Percentiles rank a stretch among this genome's conserved stretches.
These are phyloP conservation scores for Carcharodon carcharias DNA, from an alignment of 2,797 vertebrate species.

Conservation along the genomic window DNA sequence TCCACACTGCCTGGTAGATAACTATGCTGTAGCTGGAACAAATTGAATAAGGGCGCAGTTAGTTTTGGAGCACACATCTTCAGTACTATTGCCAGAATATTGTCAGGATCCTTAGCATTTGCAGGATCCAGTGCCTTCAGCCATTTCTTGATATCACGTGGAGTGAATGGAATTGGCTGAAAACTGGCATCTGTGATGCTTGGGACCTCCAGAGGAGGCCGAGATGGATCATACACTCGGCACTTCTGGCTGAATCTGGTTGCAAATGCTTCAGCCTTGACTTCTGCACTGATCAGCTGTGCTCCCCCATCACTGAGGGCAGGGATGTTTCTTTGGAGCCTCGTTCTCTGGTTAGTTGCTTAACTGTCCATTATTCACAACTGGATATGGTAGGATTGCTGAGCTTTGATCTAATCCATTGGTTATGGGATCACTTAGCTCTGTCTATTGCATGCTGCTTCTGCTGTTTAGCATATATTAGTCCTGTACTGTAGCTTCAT, in stretches of 20 bases:
- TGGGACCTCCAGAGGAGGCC: too few relatives aligned
- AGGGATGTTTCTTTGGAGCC: background rate
- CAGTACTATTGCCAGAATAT: too few relatives aligned
- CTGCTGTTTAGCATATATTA: background rate
- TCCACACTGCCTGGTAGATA: background rate
- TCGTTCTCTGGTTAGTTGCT: background rate
- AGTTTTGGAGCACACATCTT: too few relatives aligned
- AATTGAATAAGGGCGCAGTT: too few relatives aligned
- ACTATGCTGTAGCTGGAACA: too few relatives aligned
- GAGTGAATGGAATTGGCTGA: too few relatives aligned
- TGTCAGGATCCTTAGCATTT: too few relatives aligned
- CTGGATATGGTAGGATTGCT: background rate
- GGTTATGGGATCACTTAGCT: background rate
- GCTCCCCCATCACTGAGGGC: background rate
- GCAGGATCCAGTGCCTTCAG: too few relatives aligned
- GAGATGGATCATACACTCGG: background rate
- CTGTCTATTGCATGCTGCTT: background rate
- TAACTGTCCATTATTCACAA: background rate
- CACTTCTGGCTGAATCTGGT: background rate
- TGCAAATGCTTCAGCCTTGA: background rate
- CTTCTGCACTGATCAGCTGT: background rate
- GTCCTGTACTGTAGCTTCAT: background rate
- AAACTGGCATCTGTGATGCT: too few relatives aligned
- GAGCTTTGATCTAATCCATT: background rate
- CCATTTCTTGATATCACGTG: too few relatives aligned